Base-by-base conservation (phyloP, 2,113 vertebrate genomes). In the Mobula birostris region DNA sequence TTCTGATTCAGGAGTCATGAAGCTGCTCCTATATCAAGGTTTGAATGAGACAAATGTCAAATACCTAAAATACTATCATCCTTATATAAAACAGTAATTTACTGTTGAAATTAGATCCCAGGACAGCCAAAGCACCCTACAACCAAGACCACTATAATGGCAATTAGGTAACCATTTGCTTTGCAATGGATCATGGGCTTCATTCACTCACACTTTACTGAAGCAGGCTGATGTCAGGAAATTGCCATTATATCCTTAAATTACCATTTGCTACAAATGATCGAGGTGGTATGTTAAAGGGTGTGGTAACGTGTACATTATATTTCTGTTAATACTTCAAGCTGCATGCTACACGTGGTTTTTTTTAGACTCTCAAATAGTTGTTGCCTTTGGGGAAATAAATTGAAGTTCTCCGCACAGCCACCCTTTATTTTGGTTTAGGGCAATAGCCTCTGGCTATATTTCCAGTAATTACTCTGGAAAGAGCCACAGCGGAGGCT, bases 291-390 rank as follows among this genome's bases (percentile, higher is more conserved):
- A 79, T 79, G 36, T 79, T 36, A 79, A 79, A 36, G 77, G n/a
- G 77, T 17, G 77, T 79, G n/a, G 77, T 79, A n/a, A 79, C 14
- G 32, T 79, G 77, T 79, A 36, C 74, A 77, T 77, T 8, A 77
- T 8, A 78, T 78, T 12, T 32, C 32, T 80, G 78, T 40, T 12
- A n/a, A 15, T n/a, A 40, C 5, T 82, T 82, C 14, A 40, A 40
- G 78, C 32, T 80, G 78, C n/a, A 82, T 40, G 17, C 79, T 40
- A 19, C 17, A 82, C 79, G n/a, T 79, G 66, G 0, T 24, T 74
- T 82, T 82, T 40, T 19, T 82, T 82, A 5, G 36, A 82, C 79
- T 48, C 79, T 82, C 79, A 82, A 82, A 82, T 82, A 82, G 79
- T 48, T 80, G 78, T 40, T 82, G 36, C 32, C 12, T 21, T 82